Percentiles rank a stretch among this genome's conserved stretches.
These are phyloP conservation scores for Vidua chalybeata DNA, from an alignment of 2,113 vertebrate species.

Conservation along the genomic window DNA sequence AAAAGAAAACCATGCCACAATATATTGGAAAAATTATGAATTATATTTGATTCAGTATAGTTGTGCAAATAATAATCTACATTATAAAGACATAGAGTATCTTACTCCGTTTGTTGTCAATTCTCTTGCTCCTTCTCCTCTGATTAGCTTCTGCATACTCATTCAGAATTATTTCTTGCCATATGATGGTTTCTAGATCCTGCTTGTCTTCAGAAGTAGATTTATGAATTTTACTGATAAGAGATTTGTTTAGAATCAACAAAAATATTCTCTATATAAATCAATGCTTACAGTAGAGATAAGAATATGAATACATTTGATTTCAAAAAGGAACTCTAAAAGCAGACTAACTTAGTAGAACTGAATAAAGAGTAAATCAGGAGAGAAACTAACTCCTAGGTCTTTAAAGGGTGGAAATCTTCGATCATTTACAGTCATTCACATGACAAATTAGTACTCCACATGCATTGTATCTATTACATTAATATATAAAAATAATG, in stretches of 20 bases:
- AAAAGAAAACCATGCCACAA: neutral
- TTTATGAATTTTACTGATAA: slow-evolving; percentile 27
- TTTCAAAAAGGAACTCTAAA: neutral
- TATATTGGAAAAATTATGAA: neutral
- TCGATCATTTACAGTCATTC: neutral
- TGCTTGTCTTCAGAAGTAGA: slow-evolving; percentile 12
- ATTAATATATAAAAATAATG: neutral
- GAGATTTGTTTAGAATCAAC: slow-evolving; percentile 35
- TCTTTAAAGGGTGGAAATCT: neutral
- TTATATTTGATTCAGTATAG: neutral
- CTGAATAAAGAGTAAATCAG: neutral
- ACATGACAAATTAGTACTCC: neutral
- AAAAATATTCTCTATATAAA: neutral
- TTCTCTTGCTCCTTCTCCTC: slow-evolving; percentile 51
- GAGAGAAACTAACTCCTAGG: neutral
- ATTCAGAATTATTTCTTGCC: neutral
- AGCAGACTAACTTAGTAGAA: neutral
- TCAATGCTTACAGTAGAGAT: neutral
- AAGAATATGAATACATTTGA: neutral
- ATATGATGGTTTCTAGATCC: neutral
- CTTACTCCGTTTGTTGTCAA: slow-evolving; percentile 55
- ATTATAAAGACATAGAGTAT: neutral
- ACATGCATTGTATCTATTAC: neutral
- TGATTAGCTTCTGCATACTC: neutral
- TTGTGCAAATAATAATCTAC: neutral